Evolutionary conservation across 2,888 invertebrate genomes (phyloP).

Genomic region (Andrena camellia): DNA sequence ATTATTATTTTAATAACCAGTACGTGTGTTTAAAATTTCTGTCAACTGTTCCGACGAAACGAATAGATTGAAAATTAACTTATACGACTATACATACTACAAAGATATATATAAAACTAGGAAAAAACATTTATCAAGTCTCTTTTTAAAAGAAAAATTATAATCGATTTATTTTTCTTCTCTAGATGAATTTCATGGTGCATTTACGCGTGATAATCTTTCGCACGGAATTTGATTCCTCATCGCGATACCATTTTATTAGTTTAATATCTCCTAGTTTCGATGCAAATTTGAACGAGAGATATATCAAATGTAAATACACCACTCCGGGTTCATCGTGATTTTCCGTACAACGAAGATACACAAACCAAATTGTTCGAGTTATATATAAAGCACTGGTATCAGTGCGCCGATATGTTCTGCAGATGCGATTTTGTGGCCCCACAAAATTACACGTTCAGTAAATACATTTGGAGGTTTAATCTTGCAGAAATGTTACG

Average conservation of each 20-base stretch:
- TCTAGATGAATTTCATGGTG: constrained; percentile 37
- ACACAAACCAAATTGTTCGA: constrained; percentile 53
- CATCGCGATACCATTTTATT: constrained; percentile 4
- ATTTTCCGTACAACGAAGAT: constrained; percentile 51
- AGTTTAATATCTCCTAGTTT: constrained; percentile 18
- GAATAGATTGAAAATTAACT: constrained; percentile 43
- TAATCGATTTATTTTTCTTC: constrained; percentile 49
- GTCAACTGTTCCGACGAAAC: constrained; percentile 54
- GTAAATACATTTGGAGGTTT: constrained; percentile 70
- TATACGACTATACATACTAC: constrained; percentile 20
- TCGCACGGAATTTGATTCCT: neutral
- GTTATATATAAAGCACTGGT: constrained; percentile 49
- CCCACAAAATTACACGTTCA: constrained; percentile 66
- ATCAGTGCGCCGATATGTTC: constrained; percentile 71
- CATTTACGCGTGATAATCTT: constrained; percentile 32
- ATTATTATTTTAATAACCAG: constrained; percentile 66
- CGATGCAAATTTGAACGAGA: constrained; percentile 28
- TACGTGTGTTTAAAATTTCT: constrained; percentile 54
- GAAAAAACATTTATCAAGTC: constrained; percentile 49
- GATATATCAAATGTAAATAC: constrained; percentile 46
- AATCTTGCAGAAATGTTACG: constrained; percentile 58
- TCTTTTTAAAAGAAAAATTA: constrained; percentile 47
- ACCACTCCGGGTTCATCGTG: constrained; percentile 32
- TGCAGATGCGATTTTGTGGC: constrained; percentile 61
- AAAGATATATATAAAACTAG: constrained; percentile 63